Evolutionary conservation across 2,113 vertebrate genomes (phyloP), one percentile per base, ranked within the genome.

Genomic region (Lampris incognitus): DNA sequence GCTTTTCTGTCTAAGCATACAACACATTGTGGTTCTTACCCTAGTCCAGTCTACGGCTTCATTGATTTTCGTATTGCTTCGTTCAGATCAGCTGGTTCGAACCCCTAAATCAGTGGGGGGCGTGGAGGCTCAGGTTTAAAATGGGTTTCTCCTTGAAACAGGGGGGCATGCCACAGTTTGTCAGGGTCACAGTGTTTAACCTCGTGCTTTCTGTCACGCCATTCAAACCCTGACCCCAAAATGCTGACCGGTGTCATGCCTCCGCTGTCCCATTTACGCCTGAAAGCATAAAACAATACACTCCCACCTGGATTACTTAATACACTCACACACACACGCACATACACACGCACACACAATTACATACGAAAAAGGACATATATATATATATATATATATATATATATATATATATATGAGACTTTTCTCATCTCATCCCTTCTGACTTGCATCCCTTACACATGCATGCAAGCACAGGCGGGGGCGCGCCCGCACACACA

Each of bases 121-220:
- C 9, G 7, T 1, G 36, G 66, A 60, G 75, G 70, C 78, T 69
- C 82, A 76, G 81, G 56, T 56, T 75, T 76, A 42, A 86, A 84
- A 85, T 61, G 69, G 89, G 79, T 87, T 91, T 89, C 85, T 77
- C 86, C 83, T 93, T 93, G 92, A 92, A 90, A 88, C 71, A 77
- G 61, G 9, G 49, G 70, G 76, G 65, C n/a, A 71, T 66, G 84
- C 85, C 85, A 85, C 72, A 87, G 79, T 86, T 71, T 40, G 6
- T 69, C 37, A 3, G 81, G 91, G 89, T 90, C 83, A 89, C 79
- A 86, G 91, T 89, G 87, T 91, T 94, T 94, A 93, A 94, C 93
- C 92, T 76, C 9, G 13, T 65, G 69, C 51, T 79, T 86, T 82
- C 66, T 83, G 76, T 82, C 76, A 73, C 81, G 79, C 85, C 86